Evolutionary conservation across 2,888 invertebrate genomes (phyloP), one percentile per base, ranked within the genome.

Genomic region (Cheilosia soror): DNA sequence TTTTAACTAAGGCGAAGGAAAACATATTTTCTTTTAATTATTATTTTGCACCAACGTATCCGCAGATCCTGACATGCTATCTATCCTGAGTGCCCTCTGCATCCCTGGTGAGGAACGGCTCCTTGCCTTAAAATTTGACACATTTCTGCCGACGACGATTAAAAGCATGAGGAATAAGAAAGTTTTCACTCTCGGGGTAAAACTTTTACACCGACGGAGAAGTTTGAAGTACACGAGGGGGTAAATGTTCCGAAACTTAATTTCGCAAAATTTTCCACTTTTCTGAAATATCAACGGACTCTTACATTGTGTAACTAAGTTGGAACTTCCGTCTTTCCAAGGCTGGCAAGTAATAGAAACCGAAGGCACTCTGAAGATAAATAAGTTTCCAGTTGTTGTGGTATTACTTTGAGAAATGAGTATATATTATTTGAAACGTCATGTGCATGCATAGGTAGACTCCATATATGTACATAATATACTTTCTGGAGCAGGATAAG

Each of bases 11-110:
- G 69, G 29, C 53, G 58, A 55, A 75, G 44, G 37, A 51, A 80
- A 80, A 85, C 80, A 76, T 80, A 85, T 76, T 85, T 81, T 72
- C 71, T 85, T 85, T 85, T 85, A 85, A 85, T 85, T 85, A 85
- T 76, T 85, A 80, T 76, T 85, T 85, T 85, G 84, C 80, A 80
- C 80, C 76, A 85, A 85, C 84, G 53, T 85, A 80, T 85, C 80
- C 57, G 15, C 63, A 75, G 49, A 55, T 63, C 49, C 71, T 76
- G 84, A 76, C 84, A 80, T 85, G 84, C 84, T 85, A 85, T 85
- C 80, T 85, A 80, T 84, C 73, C 69, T 65, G 11, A 40, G 40
- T 37, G 55, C n/a, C 31, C 13, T 31, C 40, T 29, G 27, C 4
- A 37, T 29, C 29, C 9, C 47, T 15, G 6, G n/a, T n/a, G n/a